These are phyloP conservation scores for Pogoniulus pusillus DNA, from an alignment of 2,797 vertebrate genomes.

Conservation along the genomic window DNA sequence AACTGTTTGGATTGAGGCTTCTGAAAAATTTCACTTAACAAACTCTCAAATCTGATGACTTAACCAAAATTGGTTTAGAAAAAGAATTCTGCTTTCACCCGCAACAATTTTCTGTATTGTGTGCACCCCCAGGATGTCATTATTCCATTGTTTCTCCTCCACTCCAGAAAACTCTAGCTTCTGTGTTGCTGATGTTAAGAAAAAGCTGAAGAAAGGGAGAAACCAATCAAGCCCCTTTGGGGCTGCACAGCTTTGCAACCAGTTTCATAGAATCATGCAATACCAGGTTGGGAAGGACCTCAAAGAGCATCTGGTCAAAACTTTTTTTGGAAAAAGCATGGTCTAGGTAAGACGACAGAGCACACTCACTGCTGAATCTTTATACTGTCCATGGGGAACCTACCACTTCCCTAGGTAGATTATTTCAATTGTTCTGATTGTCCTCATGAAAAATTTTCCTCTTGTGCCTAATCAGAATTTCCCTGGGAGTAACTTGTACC, in stretches of 20 bases:
- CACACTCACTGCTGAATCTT: too few relatives aligned
- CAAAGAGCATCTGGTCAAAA: too few relatives aligned
- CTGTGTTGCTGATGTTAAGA: not conserved
- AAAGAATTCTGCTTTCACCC: not conserved
- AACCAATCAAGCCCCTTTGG: not conserved
- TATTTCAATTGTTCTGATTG: not conserved
- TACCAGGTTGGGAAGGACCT: too few relatives aligned
- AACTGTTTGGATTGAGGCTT: not conserved
- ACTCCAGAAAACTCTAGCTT: not conserved
- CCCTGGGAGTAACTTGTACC: too few relatives aligned
- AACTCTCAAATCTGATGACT: not conserved
- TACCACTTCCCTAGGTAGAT: not conserved
- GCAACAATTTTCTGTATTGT: not conserved
- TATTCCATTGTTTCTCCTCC: not conserved
- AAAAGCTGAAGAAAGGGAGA: accelerated
- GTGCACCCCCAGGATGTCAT: not conserved
- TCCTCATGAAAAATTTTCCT: too few relatives aligned
- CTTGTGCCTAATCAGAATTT: too few relatives aligned
- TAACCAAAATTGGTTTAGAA: not conserved
- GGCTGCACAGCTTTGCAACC: not conserved
- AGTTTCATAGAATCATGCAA: not conserved
- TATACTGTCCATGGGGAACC: not conserved
- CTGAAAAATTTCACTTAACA: not conserved
- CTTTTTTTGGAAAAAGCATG: too few relatives aligned
- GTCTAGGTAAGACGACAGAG: too few relatives aligned